Evolutionary conservation across 1,140 invertebrate genomes (phyloP), one percentile per base, ranked within the genome.

Genomic region (Zaprionus nigranus): DNA sequence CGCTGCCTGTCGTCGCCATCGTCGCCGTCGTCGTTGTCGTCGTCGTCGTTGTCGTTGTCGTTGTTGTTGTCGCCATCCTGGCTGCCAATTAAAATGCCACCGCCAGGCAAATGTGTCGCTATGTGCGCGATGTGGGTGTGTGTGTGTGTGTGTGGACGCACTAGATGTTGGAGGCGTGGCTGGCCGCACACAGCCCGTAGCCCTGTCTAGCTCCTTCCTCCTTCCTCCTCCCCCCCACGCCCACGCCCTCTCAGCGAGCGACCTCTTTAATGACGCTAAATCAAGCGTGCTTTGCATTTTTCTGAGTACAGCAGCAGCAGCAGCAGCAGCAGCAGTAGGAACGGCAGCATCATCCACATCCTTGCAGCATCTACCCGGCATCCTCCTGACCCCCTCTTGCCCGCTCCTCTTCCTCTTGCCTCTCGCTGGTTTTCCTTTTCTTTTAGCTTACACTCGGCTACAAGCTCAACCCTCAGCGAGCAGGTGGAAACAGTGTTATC

Each of bases 271-370:
- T 84, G 84, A 88, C 85, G 83, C 81, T 84, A 87, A 87, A 87
- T 87, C 84, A 87, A 87, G 84, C 85, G 84, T 84, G 70, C 85
- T 87, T 88, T 88, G 84, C 84, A 87, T 88, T 87, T 87, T 87
- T 88, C 58, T 63, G 57, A 60, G 60, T 13, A 71, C 62, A 68
- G 51, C 57, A n/a, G n/a, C n/a, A n/a, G 17, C 17, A n/a, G n/a
- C 38, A 17, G 43, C 53, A 62, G 49, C 60, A 56, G 40, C 54
- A 13, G 36, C 34, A 56, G 34, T 43, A 34, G 28, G 34, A 22
- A 24, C 64, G 15, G 36, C 54, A 67, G 58, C 58, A 54, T 38
- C 62, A 51, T 15, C 66, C 73, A 71, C 81, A 83, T 76, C 78
- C 70, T 81, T 26, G 43, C 72, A 46, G 58, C 57, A 36, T 65